Conservation (phyloP, 1,140 invertebrate genomes). For the Drosophila pruinosa region DNA sequence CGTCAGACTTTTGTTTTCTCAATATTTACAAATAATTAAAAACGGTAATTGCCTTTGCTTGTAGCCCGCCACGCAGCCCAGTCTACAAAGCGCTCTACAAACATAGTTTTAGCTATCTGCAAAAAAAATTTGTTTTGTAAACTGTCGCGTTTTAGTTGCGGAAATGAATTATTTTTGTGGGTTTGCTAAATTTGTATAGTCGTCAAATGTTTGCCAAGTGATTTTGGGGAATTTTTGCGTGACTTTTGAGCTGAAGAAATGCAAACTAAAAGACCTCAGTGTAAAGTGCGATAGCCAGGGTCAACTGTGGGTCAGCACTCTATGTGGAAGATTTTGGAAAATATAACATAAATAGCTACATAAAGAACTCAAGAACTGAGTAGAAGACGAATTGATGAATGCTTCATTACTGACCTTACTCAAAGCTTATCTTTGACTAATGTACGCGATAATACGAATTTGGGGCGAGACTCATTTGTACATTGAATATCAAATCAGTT, state of each 20-base stretch:
- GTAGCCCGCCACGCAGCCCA: constrained; percentile 23
- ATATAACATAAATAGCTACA: not conserved
- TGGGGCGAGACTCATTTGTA: not conserved
- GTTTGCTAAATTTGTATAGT: constrained; percentile 57
- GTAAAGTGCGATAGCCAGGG: constrained; percentile 14
- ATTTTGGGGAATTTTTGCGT: constrained; percentile 51
- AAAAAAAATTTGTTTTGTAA: constrained; percentile 49
- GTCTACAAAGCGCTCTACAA: constrained; percentile 13
- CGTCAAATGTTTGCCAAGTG: constrained; percentile 57
- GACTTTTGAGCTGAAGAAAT: constrained; percentile 30
- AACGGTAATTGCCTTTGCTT: constrained; percentile 68
- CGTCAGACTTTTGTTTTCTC: constrained; percentile 17
- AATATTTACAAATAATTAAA: constrained; percentile 75
- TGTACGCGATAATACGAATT: not conserved
- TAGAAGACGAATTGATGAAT: not conserved
- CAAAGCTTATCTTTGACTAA: constrained; percentile 18
- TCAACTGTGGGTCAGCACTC: constrained; percentile 11
- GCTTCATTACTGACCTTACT: constrained; percentile 14
- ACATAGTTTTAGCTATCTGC: constrained; percentile 33
- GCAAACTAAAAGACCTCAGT: not conserved
- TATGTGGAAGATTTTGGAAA: not conserved
- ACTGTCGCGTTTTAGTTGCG: constrained; percentile 45
- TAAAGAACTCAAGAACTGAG: constrained; percentile 1
- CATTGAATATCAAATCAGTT: not conserved
- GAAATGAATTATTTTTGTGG: constrained; percentile 32